phyloP scores from a whole-genome alignment of 2,113 vertebrate species.

The Antigone vipio region DNA sequence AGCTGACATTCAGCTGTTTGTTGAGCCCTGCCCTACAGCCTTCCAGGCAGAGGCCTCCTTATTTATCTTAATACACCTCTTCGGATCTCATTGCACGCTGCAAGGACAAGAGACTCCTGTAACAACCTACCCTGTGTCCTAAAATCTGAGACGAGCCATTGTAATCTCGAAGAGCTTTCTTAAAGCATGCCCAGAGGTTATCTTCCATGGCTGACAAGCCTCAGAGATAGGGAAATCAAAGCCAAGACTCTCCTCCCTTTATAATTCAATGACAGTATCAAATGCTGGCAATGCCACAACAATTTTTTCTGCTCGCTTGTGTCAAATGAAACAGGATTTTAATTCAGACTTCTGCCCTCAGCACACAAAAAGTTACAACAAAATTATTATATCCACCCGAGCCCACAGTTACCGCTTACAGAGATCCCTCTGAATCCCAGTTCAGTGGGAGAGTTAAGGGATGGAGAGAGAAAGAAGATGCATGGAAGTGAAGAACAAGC shows the following conservation, averaged over 20 bases:
- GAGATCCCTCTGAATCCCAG: constrained; percentile 57
- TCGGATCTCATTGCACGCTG: neutral
- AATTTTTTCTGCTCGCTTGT: neutral
- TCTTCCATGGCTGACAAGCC: neutral
- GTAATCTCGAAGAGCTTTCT: neutral
- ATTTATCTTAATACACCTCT: neutral
- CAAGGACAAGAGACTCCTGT: neutral
- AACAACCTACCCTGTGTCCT: neutral
- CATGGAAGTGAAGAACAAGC: constrained; percentile 75
- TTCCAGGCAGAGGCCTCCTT: neutral
- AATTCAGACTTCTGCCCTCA: neutral
- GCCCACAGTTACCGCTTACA: constrained; percentile 54
- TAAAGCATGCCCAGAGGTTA: neutral
- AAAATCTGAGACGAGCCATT: neutral
- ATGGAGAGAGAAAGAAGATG: constrained; percentile 63
- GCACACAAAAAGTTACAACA: constrained; percentile 35
- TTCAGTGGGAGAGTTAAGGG: constrained; percentile 54
- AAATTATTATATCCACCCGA: constrained; percentile 45
- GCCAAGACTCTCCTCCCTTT: neutral
- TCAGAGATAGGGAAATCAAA: neutral
- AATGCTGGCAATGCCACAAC: constrained; percentile 61
- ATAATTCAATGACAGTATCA: neutral
- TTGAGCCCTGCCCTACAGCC: too few species aligned
- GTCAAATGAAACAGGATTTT: neutral
- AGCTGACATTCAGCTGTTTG: neutral